A percentile compares a stretch with the other conserved stretches of the same genome.
These are phyloP conservation scores for Acromyrmex echinatior DNA, from an alignment of 1,140 invertebrate species.

Conservation along the genomic window DNA sequence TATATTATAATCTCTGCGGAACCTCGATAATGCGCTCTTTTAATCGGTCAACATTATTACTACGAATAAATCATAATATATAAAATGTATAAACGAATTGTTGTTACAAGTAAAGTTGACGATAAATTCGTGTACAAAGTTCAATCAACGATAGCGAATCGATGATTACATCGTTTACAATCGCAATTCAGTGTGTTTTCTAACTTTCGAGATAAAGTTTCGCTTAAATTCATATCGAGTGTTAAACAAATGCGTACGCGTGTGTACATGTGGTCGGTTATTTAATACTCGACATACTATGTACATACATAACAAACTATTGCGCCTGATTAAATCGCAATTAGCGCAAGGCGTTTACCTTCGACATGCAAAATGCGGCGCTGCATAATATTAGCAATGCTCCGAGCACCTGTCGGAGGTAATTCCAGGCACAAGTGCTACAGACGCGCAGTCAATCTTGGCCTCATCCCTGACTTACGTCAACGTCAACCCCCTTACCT, in stretches of 20 bases:
- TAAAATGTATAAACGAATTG: neutral
- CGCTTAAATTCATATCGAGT: neutral
- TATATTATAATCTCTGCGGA: neutral
- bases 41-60: slow-evolving; percentile 18
- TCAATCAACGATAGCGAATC: neutral
- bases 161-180: neutral
- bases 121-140: neutral
- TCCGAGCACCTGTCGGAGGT: slow-evolving; percentile 59
- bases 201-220: neutral
- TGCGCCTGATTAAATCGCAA: slow-evolving; percentile 41
- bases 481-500: slow-evolving; percentile 35
- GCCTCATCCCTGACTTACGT: slow-evolving; percentile 55
- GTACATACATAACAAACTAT: slow-evolving; percentile 34
- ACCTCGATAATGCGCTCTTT: neutral
- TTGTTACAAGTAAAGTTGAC: slow-evolving; percentile 18
- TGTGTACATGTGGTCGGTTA: neutral
- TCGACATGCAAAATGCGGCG: slow-evolving; percentile 56
- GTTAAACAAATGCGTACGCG: slow-evolving; percentile 16
- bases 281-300: neutral
- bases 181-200: neutral
- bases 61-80: neutral
- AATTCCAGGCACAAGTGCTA: slow-evolving; percentile 52
- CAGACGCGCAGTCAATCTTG: slow-evolving; percentile 60
- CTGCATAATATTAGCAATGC: slow-evolving; percentile 58
- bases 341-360: slow-evolving; percentile 56